Evolutionary conservation across 2,888 invertebrate species (phyloP), one percentile per base, ranked within the genome.

Genomic region (Agrochola lota): DNA sequence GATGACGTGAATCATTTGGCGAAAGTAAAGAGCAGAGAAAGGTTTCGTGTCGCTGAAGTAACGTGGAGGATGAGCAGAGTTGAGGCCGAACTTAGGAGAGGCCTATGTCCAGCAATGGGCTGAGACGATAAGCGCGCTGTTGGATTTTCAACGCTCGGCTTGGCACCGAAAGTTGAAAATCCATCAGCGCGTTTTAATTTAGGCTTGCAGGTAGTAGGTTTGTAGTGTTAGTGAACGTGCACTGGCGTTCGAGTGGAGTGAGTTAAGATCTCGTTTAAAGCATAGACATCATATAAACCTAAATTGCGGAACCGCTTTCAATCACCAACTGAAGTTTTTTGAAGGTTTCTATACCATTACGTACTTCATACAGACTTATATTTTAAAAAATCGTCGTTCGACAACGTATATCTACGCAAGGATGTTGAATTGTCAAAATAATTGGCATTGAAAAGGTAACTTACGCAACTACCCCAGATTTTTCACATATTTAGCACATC

Each of bases 1-100:
- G 30, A 30, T 0, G 57, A 49, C 35, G 67, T 84, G 80, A 80
- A 35, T 76, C 84, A 83, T 80, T 84, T 64, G 68, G 84, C 43
- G 83, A 83, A 83, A 83, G 83, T 84, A 43, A 59, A 49, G 1
- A 60, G 35, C 15, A 17, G 20, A 57, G 11, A 35, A 12, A 17
- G 49, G 60, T 62, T 81, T 72, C 30, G 77, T 69, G 52, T 64
- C 66, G 62, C n/a, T 30, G 23, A 2, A 8, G 40, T 15, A 9
- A 26, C 55, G 3, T 6, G 6, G 55, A 30, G 11, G 66, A 43
- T 60, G 55, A 64, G 63, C 46, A 55, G 35, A 23, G 49, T 3
- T 9, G 46, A 60, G 6, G 30, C 7, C 15, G 57, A 23, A 12
- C n/a, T 57, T 59, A 17, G 9, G 23, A 52, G 23, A 15, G 6